phyloP scores from a whole-genome alignment of 64 coral and sea anemone genomes.

The Dendrophyllia cribrosa region DNA sequence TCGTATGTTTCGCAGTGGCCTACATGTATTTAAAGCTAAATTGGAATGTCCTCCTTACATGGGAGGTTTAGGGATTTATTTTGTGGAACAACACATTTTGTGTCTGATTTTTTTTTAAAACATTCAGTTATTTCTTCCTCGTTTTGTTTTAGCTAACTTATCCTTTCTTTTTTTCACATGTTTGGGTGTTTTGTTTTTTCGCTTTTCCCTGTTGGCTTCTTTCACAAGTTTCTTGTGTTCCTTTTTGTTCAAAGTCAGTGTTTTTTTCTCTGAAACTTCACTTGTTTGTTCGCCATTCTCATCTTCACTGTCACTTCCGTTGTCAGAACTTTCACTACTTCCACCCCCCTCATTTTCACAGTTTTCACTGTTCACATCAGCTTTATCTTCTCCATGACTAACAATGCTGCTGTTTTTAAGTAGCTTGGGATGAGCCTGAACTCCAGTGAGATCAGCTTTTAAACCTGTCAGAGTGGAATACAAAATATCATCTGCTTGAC shows the following conservation, averaged over 20 bases:
- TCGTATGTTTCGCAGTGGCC: too few relatives aligned
- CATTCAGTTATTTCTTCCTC: slow-evolving; percentile 57
- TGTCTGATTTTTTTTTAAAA: not conserved
- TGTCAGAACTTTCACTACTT: slow-evolving; percentile 10
- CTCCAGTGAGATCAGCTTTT: slow-evolving; percentile 62
- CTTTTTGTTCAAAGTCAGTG: slow-evolving; percentile 44
- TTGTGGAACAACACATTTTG: not conserved
- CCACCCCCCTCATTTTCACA: not conserved
- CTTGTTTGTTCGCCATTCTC: slow-evolving; percentile 1
- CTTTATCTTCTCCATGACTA: not conserved
- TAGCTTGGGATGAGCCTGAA: slow-evolving; percentile 39
- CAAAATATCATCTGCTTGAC: slow-evolving; percentile 61
- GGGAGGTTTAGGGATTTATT: too few relatives aligned
- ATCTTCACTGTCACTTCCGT: slow-evolving; percentile 19
- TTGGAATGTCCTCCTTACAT: too few relatives aligned
- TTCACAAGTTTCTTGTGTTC: slow-evolving; percentile 80
- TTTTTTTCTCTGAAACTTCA: slow-evolving; percentile 12
- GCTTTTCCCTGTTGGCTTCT: slow-evolving; percentile 75
- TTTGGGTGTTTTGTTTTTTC: slow-evolving; percentile 73
- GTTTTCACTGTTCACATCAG: not conserved
- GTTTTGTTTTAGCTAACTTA: slow-evolving; percentile 72
- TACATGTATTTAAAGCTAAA: too few relatives aligned
- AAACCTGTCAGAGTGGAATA: slow-evolving; percentile 64
- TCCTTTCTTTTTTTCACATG: slow-evolving; percentile 82
- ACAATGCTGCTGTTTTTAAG: not conserved